phyloP scores from a whole-genome alignment of 2,113 vertebrate genomes.

The Indicator maculatus region DNA sequence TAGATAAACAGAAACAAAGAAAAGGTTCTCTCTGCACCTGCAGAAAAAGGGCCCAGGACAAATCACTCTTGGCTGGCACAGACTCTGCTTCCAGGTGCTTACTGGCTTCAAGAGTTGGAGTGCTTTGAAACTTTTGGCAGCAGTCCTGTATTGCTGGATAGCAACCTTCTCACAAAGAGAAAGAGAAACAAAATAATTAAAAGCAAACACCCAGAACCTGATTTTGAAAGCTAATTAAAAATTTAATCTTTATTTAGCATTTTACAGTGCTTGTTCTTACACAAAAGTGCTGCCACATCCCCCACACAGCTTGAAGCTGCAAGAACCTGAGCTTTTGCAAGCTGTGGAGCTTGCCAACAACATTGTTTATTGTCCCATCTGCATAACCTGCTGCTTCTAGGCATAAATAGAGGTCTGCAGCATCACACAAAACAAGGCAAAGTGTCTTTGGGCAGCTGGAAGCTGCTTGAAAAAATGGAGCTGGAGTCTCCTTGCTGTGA shows the following conservation, averaged over 20 bases:
- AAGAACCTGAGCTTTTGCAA: background rate
- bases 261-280: background rate
- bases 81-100: background rate
- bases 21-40: background rate
- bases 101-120: accelerated
- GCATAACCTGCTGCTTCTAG: background rate
- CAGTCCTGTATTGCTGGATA: background rate
- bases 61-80: background rate
- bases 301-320: accelerated
- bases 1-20: background rate
- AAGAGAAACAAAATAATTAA: background rate
- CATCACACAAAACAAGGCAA: background rate
- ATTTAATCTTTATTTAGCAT: background rate
- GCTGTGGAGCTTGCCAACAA: background rate
- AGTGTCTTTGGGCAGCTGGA: background rate
- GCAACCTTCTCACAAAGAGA: background rate
- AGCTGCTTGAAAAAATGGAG: background rate
- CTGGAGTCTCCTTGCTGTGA: background rate
- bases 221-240: background rate
- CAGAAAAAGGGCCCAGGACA: background rate
- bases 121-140: background rate
- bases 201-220: background rate
- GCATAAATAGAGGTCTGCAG: background rate
- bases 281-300: background rate
- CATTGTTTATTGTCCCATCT: accelerated